A percentile compares a stretch with the other conserved stretches of the same genome.
Conservation (phyloP, 2,113 vertebrate genomes). For the Chloroceryle aenea region DNA sequence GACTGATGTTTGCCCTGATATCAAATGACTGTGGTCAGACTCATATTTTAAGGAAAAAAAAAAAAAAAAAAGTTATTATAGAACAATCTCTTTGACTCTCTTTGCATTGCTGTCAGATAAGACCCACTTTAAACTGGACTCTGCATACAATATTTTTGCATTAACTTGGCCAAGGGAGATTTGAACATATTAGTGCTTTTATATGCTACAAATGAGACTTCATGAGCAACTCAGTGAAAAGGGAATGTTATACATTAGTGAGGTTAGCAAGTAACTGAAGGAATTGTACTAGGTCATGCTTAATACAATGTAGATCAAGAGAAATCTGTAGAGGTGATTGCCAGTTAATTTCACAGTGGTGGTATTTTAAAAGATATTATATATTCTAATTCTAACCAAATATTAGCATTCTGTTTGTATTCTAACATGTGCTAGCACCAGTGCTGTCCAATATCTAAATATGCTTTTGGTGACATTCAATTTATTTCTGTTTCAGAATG, state of each 20-base stretch:
- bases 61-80: not conserved
- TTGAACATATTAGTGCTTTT: not conserved
- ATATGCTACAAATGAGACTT: not conserved
- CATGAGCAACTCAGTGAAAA: not conserved
- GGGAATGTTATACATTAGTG: not conserved
- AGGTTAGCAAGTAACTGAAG: not conserved
- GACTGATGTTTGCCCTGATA: not conserved
- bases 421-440: not conserved
- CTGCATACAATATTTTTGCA: not conserved
- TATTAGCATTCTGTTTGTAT: constrained; percentile 20
- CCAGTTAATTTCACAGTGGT: not conserved
- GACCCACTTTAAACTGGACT: not conserved
- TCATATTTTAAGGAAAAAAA: not conserved
- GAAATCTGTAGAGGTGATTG: not conserved
- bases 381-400: constrained; percentile 27
- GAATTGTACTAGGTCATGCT: not conserved
- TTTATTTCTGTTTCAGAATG: constrained; percentile 10
- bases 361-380: not conserved
- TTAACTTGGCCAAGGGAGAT: not conserved
- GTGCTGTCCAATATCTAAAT: constrained; percentile 24
- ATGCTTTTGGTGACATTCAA: not conserved
- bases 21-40: not conserved
- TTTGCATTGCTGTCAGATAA: not conserved
- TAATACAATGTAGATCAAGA: not conserved
- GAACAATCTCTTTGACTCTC: not conserved